phyloP scores from a whole-genome alignment of 2,113 vertebrate species.

The Gymnarchus niloticus region DNA sequence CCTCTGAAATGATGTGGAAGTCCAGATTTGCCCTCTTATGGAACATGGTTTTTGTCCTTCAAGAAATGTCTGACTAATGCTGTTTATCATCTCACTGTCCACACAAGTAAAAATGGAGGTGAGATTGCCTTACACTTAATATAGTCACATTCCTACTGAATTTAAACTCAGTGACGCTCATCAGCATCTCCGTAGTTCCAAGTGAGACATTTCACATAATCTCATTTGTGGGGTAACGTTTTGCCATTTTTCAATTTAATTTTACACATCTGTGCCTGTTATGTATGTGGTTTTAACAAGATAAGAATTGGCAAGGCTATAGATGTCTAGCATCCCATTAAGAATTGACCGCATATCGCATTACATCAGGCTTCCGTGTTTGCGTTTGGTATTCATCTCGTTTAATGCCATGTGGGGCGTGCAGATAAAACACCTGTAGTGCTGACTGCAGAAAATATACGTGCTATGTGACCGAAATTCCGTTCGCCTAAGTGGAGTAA shows the following conservation, averaged over 20 bases:
- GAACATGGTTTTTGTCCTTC: constrained; percentile 4
- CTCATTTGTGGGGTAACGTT: constrained; percentile 2
- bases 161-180: not conserved
- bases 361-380: not conserved
- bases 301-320: constrained; percentile 16
- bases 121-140: constrained; percentile 9
- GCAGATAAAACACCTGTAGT: not conserved
- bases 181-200: not conserved
- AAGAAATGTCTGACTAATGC: not conserved
- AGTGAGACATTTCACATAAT: constrained; percentile 3
- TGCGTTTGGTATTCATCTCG: not conserved
- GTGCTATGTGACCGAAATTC: not conserved
- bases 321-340: not conserved
- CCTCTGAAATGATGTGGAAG: not conserved
- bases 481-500: too few relatives aligned
- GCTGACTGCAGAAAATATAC: not conserved
- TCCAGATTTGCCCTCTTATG: not conserved
- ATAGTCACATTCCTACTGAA: not conserved
- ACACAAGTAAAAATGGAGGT: not conserved
- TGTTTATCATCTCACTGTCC: not conserved
- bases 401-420: not conserved
- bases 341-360: not conserved
- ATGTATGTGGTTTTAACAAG: constrained; percentile 8
- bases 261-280: not conserved
- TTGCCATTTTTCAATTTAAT: constrained; percentile 20